Base-by-base conservation (phyloP, 2,113 vertebrate genomes). In the Amblyornis subalaris region DNA sequence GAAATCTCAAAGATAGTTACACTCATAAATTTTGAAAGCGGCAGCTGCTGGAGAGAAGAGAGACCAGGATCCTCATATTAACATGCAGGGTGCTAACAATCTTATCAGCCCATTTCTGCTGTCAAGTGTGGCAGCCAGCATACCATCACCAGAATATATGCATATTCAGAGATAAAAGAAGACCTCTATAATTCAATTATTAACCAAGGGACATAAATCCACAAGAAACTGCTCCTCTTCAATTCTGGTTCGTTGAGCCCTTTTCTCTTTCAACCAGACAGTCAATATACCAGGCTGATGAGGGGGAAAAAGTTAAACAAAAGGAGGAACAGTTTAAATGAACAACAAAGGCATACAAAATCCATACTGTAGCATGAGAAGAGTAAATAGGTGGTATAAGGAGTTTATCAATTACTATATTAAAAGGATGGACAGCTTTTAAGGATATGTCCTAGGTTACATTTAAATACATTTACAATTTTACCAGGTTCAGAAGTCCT, bases 111-210 rank as follows among this genome's bases (percentile, higher is more conserved):
- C 50, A 61, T 79, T 96, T 94, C 85, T 91, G 58, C 85, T 95
- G 90, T 89, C 88, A 82, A 89, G 54, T 65, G 85, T 85, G 85
- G 85, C 96, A 95, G 90, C 50, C 74, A 40, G 62, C 71, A 91
- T 69, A 76, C 42, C 25, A 82, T 85, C 90, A 94, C 81, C 74
- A 79, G 81, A 65, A 85, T 57, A 79, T 40, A 85, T 65, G 48
- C 66, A 95, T 76, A 95, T 79, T 69, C 81, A 88, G 81, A 93
- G 77, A 95, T 91, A 95, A 96, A 96, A 93, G 90, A 79, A 75
- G 71, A 78, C 45, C 54, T 65, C 66, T 76, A 33, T 88, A 93
- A 79, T 93, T 95, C 58, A 95, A 93, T 95, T 93, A 91, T 88
- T 93, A 94, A 95, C 67, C 35, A 86, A 90, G 51, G 50, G 38